Percentiles rank a stretch among this genome's conserved stretches.
These are phyloP conservation scores for Diabrotica virgifera DNA, from an alignment of 1,140 invertebrate genomes.

Conservation along the genomic window DNA sequence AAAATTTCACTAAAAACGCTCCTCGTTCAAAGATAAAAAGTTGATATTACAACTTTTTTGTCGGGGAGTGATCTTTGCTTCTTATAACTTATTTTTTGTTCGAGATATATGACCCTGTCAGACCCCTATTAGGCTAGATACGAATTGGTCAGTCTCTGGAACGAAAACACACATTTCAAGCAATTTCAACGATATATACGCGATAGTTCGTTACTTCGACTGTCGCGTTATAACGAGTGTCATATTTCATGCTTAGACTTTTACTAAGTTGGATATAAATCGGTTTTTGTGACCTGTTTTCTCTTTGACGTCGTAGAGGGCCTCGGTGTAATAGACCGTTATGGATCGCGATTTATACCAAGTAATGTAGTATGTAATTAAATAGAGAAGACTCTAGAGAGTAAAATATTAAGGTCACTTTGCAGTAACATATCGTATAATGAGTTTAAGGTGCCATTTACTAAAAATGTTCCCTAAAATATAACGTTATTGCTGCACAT, in stretches of 20 bases:
- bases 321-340: too few relatives aligned
- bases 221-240: not conserved
- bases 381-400: too few relatives aligned
- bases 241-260: not conserved
- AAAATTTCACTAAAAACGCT: not conserved
- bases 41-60: slow-evolving; percentile 8
- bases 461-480: too few relatives aligned
- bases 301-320: too few relatives aligned
- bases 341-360: too few relatives aligned
- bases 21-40: not conserved
- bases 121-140: slow-evolving; percentile 6
- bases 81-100: slow-evolving; percentile 8
- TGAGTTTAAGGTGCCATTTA: too few relatives aligned
- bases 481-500: too few relatives aligned
- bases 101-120: slow-evolving; percentile 9
- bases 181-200: not conserved
- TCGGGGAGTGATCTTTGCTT: slow-evolving; percentile 7
- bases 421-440: too few relatives aligned
- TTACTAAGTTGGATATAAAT: not conserved
- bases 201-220: not conserved
- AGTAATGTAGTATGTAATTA: too few relatives aligned
- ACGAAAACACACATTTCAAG: slow-evolving; percentile 10
- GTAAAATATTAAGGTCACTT: too few relatives aligned
- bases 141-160: slow-evolving; percentile 6
- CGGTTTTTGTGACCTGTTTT: not conserved